Conservation (phyloP, 2,888 invertebrate genomes). For the Drosophila stalkeri region DNA sequence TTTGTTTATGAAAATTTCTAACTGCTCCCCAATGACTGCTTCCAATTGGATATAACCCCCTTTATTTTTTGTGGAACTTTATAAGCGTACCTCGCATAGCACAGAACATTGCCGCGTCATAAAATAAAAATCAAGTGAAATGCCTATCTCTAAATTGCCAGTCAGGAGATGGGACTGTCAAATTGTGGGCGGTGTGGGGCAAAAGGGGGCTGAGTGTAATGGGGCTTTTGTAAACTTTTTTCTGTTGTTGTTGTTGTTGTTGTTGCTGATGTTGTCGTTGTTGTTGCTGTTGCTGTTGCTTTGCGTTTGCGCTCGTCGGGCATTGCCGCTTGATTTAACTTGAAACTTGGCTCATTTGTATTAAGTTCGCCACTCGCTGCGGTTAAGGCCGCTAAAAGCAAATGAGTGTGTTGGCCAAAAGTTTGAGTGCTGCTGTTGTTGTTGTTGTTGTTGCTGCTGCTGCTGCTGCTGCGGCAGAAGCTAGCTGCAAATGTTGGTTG, state of each 20-base stretch:
- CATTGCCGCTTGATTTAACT: constrained; percentile 77
- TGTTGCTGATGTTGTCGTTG: background rate
- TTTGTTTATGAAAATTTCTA: constrained; percentile 7
- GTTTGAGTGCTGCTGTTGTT: constrained; percentile 42
- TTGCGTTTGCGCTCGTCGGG: constrained; percentile 42
- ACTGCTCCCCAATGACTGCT: constrained; percentile 5
- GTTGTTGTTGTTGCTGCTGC: constrained; percentile 10
- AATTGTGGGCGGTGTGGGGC: background rate
- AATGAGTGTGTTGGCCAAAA: constrained; percentile 74
- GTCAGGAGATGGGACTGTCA: background rate
- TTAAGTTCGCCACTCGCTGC: constrained; percentile 69
- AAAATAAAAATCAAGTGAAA: constrained; percentile 67
- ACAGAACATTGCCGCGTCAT: constrained; percentile 25
- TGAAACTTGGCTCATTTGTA: constrained; percentile 79
- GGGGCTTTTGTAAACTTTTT: constrained; percentile 24
- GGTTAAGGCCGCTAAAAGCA: constrained; percentile 68
- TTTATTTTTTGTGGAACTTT: constrained; percentile 1
- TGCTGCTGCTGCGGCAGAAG: constrained; percentile 17
- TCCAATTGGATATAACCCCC: background rate
- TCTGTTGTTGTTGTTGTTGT: background rate
- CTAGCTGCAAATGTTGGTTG: background rate
- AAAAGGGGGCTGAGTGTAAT: background rate
- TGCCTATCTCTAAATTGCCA: constrained; percentile 62
- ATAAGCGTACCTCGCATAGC: constrained; percentile 15
- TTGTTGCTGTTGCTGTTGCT: background rate